These are phyloP conservation scores for Drosophila nikananu DNA, from an alignment of 1,140 invertebrate species.

Conservation along the genomic window DNA sequence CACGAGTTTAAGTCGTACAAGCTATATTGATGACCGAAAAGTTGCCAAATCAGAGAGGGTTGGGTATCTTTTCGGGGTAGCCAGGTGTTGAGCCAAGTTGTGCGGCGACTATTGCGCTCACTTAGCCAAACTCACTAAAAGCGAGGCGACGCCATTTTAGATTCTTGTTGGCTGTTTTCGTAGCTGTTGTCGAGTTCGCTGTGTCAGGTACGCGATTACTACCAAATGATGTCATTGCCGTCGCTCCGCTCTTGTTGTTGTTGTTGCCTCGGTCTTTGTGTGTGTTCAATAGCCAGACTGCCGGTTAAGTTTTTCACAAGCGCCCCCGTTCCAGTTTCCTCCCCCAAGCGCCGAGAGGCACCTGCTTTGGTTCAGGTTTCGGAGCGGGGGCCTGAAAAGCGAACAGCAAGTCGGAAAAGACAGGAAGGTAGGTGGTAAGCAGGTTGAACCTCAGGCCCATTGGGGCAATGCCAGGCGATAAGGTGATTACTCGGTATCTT, in stretches of 20 bases:
- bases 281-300: constrained; percentile 59
- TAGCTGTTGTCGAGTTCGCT: constrained; percentile 51
- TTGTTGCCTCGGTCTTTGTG: constrained; percentile 42
- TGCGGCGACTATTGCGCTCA: constrained; percentile 36
- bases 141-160: constrained; percentile 63
- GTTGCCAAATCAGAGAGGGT: constrained; percentile 27
- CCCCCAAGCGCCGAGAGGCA: constrained; percentile 38
- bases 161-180: constrained; percentile 59
- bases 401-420: constrained; percentile 21
- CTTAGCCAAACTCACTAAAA: constrained; percentile 50
- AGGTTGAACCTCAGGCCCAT: constrained; percentile 50
- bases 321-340: constrained; percentile 15
- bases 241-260: constrained; percentile 28
- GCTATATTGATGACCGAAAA: constrained; percentile 18
- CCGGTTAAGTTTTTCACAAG: constrained; percentile 53
- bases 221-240: constrained; percentile 78
- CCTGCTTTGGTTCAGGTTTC: constrained; percentile 56
- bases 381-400: constrained; percentile 45
- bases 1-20: neutral
- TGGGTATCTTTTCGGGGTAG: constrained; percentile 14
- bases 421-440: constrained; percentile 18
- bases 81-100: constrained; percentile 28
- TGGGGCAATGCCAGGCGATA: constrained; percentile 68
- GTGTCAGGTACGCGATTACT: constrained; percentile 52
- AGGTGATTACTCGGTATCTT: constrained; percentile 76